Base-by-base conservation (phyloP, 2,113 vertebrate genomes). In the Echinops telfairi region DNA sequence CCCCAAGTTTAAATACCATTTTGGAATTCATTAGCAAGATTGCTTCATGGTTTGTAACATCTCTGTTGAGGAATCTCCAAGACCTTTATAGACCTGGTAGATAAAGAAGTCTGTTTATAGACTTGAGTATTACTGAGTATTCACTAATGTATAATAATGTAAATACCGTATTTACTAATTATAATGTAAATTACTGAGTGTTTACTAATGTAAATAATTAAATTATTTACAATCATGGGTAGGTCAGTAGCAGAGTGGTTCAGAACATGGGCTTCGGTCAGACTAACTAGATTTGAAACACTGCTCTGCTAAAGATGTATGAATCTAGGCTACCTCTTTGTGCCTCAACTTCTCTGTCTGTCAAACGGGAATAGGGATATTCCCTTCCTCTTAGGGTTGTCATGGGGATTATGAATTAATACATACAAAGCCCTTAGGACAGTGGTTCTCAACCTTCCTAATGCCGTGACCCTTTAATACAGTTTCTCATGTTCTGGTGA, bases 21-120 rank as follows among this genome's bases (percentile, higher is more conserved):
- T 92, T 40, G 80, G 86, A 86, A 57, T 78, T 58, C 33, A 81
- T 43, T 38, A 58, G 20, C n/a, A 47, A 8, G 17, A 33, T 73
- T 87, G 47, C 27, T 94, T 75, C 93, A 16, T 87, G 31, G 2
- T 0, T 36, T 40, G 22, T 36, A 5, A 19, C 71, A 66, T 85
- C 53, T 81, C 57, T 91, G 91, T 25, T 53, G n/a, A 86, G 89
- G 84, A 91, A 70, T 91, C 70, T 88, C 60, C 64, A 70, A 40
- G 80, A 75, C 53, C 29, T 57, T 87, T 85, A 64, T 68, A 92
- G 89, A 79, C 36, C 77, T 92, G 57, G 27, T 83, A 76, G 36
- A 89, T 92, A 3, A 78, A 38, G 43, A 89, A 76, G 9, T 94
- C 84, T 96, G 6, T 77, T 83, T 82, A 36, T 62, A 90, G 80